Conservation (phyloP, 2,888 invertebrate species). For the Microctonus brassicae region DNA sequence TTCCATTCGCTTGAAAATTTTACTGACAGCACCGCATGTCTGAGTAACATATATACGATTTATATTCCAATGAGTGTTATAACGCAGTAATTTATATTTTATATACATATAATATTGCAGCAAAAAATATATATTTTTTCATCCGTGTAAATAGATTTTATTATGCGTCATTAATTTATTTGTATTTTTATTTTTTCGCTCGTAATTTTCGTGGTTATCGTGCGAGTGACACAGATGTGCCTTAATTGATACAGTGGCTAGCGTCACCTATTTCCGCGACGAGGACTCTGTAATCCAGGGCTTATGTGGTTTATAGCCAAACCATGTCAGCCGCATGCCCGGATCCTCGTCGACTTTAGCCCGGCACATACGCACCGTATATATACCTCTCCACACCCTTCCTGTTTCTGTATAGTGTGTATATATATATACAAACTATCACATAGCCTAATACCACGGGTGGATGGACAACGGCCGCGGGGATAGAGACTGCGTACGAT, state of each 20-base stretch:
- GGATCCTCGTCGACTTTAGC: conserved; percentile 5
- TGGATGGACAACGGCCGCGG: conserved; percentile 34
- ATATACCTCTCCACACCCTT: conserved; percentile 7
- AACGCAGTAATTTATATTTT: background rate
- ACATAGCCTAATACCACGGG: conserved; percentile 36
- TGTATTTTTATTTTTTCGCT: conserved; percentile 1
- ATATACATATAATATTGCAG: background rate
- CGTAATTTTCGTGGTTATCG: background rate
- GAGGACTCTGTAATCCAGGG: conserved; percentile 60
- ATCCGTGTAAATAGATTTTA: background rate
- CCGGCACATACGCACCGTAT: conserved; percentile 18
- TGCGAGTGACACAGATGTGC: conserved; percentile 48
- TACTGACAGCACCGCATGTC: conserved; percentile 2
- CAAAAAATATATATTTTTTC: no score
- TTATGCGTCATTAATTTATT: background rate
- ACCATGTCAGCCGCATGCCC: conserved; percentile 53
- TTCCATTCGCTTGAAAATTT: background rate
- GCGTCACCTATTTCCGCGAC: conserved; percentile 51
- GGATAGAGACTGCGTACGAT: conserved; percentile 27
- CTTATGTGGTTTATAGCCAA: conserved; percentile 60
- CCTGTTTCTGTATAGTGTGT: background rate
- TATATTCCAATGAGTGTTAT: background rate
- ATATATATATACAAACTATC: background rate
- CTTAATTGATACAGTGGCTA: conserved; percentile 59
- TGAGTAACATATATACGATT: conserved; percentile 1